Percentiles rank a stretch among this genome's conserved stretches.
Conservation (phyloP, 2,888 invertebrate genomes). For the Coenonympha glycerion region DNA sequence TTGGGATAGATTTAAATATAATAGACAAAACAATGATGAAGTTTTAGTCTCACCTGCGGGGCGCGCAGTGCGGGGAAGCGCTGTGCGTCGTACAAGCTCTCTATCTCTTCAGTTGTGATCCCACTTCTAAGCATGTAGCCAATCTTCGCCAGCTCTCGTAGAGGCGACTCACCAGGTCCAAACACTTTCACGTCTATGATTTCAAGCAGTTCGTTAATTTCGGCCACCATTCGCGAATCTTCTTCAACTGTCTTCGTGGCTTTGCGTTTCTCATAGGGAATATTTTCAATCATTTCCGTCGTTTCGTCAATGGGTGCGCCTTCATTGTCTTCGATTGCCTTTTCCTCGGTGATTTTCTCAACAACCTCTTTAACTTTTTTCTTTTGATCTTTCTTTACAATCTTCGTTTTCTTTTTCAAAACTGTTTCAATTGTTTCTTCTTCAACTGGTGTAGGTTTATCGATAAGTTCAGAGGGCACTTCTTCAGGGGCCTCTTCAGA, state of each 20-base stretch:
- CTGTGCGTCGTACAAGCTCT: slow-evolving; percentile 84
- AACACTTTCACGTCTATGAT: slow-evolving; percentile 85
- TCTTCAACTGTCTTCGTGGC: slow-evolving; percentile 74
- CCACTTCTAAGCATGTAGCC: slow-evolving; percentile 86
- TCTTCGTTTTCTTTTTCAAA: slow-evolving; percentile 65
- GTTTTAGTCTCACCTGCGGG: slow-evolving; percentile 73
- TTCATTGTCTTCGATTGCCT: slow-evolving; percentile 74
- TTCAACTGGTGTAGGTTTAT: slow-evolving; percentile 68
- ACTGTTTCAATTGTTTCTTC: slow-evolving; percentile 69
- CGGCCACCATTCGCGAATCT: slow-evolving; percentile 78
- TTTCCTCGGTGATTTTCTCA: slow-evolving; percentile 44
- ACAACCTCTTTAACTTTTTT: slow-evolving; percentile 51
- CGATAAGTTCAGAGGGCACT: slow-evolving; percentile 36
- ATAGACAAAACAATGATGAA: too few species aligned
- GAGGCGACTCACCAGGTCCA: slow-evolving; percentile 85
- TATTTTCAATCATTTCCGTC: slow-evolving; percentile 70
- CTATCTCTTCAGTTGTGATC: slow-evolving; percentile 84
- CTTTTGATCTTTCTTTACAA: slow-evolving; percentile 34
- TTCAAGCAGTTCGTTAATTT: slow-evolving; percentile 85
- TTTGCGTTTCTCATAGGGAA: slow-evolving; percentile 73
- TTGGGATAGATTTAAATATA: too few species aligned
- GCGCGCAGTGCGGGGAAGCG: slow-evolving; percentile 86
- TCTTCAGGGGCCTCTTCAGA: neutral
- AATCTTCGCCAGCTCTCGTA: slow-evolving; percentile 88
- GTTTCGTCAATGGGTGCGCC: slow-evolving; percentile 69